These are phyloP conservation scores for Sebastes trivittatus DNA, from an alignment of 2,797 vertebrate genomes.

Conservation along the genomic window DNA sequence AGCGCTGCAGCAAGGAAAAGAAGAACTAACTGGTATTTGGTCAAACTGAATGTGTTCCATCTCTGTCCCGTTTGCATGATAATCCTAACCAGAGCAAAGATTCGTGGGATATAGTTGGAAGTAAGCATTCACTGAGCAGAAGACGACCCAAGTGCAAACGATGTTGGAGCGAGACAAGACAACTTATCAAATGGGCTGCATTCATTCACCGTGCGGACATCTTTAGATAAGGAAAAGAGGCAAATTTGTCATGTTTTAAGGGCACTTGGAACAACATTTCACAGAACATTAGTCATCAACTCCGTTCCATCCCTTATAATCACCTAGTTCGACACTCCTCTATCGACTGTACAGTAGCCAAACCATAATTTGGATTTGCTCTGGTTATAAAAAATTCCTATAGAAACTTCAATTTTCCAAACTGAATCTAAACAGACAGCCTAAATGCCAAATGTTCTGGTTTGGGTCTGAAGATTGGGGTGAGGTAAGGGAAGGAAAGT, in stretches of 20 bases:
- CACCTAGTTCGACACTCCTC: neutral
- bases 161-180: neutral
- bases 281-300: conserved; percentile 3
- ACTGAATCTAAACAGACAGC: conserved; percentile 31
- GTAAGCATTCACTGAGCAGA: neutral
- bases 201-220: neutral
- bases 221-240: conserved; percentile 4
- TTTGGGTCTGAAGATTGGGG: conserved; percentile 23
- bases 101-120: neutral
- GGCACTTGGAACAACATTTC: conserved; percentile 36
- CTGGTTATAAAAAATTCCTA: conserved; percentile 1
- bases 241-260: conserved; percentile 32
- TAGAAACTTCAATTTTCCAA: conserved; percentile 10
- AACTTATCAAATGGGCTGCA: neutral
- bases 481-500: conserved; percentile 16
- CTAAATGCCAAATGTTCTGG: conserved; percentile 41
- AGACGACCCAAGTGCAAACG: conserved; percentile 1
- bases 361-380: conserved; percentile 22
- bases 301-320: neutral
- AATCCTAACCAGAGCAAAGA: conserved; percentile 1
- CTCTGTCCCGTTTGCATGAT: neutral
- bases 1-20: neutral
- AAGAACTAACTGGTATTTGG: conserved; percentile 32
- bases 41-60: conserved; percentile 16
- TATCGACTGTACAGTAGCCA: conserved; percentile 4